phyloP scores from a whole-genome alignment of 2,113 vertebrate species.

The Guaruba guarouba region DNA sequence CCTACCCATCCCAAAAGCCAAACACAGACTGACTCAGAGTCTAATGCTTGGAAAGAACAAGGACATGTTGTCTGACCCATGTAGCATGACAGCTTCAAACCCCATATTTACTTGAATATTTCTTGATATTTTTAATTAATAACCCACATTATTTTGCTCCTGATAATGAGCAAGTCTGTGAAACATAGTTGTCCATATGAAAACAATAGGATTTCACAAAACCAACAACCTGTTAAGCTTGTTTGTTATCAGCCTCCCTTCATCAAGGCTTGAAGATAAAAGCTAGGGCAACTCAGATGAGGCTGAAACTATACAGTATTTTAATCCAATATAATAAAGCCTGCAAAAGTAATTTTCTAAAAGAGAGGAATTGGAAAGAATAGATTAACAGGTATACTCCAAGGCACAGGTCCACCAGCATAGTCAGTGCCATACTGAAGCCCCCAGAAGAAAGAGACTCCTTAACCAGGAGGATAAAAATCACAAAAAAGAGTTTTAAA shows the following conservation, averaged over 20 bases:
- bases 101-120: not conserved
- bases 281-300: not conserved
- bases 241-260: not conserved
- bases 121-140: not conserved
- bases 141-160: not conserved
- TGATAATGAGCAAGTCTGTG: not conserved
- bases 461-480: not conserved
- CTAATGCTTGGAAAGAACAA: not conserved
- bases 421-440: not conserved
- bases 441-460: not conserved
- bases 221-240: not conserved
- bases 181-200: not conserved
- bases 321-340: not conserved
- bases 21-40: not conserved
- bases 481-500: not conserved
- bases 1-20: not conserved
- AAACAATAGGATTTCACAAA: not conserved
- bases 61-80: not conserved
- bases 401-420: not conserved
- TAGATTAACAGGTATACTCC: not conserved
- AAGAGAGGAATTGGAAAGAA: not conserved
- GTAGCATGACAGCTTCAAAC: not conserved
- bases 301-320: not conserved
- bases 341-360: not conserved
- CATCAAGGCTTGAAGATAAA: not conserved